Evolutionary conservation across 92 coral and sea anemone species (phyloP).

Genomic region (Micromussa lordhowensis): DNA sequence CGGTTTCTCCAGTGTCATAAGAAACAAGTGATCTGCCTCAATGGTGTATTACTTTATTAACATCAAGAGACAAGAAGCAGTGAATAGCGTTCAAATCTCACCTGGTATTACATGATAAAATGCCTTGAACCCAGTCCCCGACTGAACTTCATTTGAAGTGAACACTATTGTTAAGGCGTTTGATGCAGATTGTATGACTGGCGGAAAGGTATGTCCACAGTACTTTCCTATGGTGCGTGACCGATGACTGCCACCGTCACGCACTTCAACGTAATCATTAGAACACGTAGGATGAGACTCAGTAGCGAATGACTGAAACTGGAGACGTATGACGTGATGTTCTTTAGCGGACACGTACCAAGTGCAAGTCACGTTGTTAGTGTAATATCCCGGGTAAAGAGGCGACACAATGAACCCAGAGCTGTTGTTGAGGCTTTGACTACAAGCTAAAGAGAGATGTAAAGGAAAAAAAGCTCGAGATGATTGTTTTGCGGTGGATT

Average conservation of each 20-base stretch:
- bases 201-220: conserved; percentile 77
- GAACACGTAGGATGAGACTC: conserved; percentile 67
- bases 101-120: conserved; percentile 43
- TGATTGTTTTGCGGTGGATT: background rate
- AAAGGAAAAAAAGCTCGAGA: background rate
- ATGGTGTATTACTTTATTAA: background rate
- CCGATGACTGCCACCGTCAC: conserved; percentile 47
- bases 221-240: conserved; percentile 58
- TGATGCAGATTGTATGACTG: conserved; percentile 51
- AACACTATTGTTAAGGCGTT: conserved; percentile 71
- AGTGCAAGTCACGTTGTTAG: conserved; percentile 58
- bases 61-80: background rate
- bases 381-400: conserved; percentile 78
- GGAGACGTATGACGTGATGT: conserved; percentile 67
- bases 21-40: too few relatives aligned
- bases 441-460: conserved; percentile 33
- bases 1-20: too few relatives aligned
- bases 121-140: conserved; percentile 69
- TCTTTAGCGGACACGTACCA: conserved; percentile 70
- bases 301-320: conserved; percentile 52
- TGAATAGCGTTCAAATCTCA: background rate
- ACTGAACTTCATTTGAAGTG: conserved; percentile 36
- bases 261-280: conserved; percentile 72
- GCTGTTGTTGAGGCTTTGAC: conserved; percentile 14
- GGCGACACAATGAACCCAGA: conserved; percentile 76